Evolutionary conservation across 2,888 invertebrate genomes (phyloP), one percentile per base, ranked within the genome.

Genomic region (Eumerus sabulonum): DNA sequence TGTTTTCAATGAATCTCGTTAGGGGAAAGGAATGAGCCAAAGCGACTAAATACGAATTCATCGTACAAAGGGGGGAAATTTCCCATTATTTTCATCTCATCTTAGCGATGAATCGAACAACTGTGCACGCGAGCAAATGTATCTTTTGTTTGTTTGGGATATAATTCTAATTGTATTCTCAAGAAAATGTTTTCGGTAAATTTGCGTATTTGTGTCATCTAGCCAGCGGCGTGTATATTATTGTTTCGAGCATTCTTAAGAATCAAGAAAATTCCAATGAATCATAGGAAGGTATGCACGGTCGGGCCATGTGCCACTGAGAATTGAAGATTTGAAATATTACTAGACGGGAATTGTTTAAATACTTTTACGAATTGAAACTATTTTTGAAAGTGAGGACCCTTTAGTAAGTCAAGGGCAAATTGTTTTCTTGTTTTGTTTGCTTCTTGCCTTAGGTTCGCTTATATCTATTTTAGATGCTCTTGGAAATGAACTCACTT

Each of bases 41-140:
- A 12, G 1, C 7, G 27, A 27, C 3, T 4, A 27, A 27, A 27
- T 27, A 27, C 27, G 17, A 48, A 18, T 60, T 60, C 40, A 60
- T 48, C 9, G 40, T n/a, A n/a, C n/a, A n/a, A 44, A 13, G 3
- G 40, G 3, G 40, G 19, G 14, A n/a, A 56, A 66, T 40, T 66
- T 66, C 56, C 66, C 66, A 2, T 11, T 27, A n/a, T 54, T 18
- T 64, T 53, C 36, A 13, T 16, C 57, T 57, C 57, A 50, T 51
- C 16, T 14, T 13, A 9, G 1, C 1, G 11, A 50, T 48, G 40
- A 56, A 44, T 35, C 13, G 12, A 57, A 50, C 57, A 67, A 48
- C 67, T 67, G 67, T 27, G 27, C 27, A 57, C 47, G 27, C 9
- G 5, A n/a, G 38, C 9, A 47, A 27, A 27, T 27, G 13, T 45